Conservation (phyloP, 2,888 invertebrate genomes). For the Cephus rjabovi region DNA sequence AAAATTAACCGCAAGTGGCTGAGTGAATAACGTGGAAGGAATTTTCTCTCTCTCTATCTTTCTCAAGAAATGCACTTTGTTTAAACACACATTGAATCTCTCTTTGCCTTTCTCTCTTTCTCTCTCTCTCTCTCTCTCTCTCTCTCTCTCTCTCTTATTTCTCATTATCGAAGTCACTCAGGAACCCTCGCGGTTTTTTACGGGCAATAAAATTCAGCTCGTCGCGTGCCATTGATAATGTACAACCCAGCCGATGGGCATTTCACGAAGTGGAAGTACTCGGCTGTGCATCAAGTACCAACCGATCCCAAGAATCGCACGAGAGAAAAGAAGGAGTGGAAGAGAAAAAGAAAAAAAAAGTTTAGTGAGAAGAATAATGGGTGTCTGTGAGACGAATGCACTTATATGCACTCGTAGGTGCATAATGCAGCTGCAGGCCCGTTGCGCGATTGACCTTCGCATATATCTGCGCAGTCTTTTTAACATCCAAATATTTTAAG, state of each 20-base stretch:
- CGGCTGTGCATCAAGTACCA: background rate
- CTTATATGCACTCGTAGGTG: background rate
- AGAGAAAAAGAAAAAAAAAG: background rate
- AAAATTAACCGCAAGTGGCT: background rate
- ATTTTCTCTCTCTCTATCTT: background rate
- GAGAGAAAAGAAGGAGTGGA: background rate
- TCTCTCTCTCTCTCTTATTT: background rate
- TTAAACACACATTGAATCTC: too few species aligned
- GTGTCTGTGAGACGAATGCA: background rate
- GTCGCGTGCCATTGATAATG: background rate
- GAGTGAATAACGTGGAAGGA: background rate
- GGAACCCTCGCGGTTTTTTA: background rate
- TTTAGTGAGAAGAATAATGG: background rate
- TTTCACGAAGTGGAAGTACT: background rate
- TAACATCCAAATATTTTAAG: slow-evolving; percentile 15
- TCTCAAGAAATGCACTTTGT: too few species aligned
- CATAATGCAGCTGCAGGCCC: background rate
- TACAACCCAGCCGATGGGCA: background rate
- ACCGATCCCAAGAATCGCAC: background rate
- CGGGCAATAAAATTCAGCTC: background rate
- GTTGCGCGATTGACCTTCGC: slow-evolving; percentile 19
- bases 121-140: too few species aligned
- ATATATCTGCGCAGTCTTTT: slow-evolving; percentile 20
- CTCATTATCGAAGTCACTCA: background rate
- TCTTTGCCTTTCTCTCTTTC: too few species aligned